A percentile compares a stretch with the other conserved stretches of the same genome.
phyloP scores from a whole-genome alignment of 2,797 vertebrate genomes.

The Ctenochaetus hawaiiensis region DNA sequence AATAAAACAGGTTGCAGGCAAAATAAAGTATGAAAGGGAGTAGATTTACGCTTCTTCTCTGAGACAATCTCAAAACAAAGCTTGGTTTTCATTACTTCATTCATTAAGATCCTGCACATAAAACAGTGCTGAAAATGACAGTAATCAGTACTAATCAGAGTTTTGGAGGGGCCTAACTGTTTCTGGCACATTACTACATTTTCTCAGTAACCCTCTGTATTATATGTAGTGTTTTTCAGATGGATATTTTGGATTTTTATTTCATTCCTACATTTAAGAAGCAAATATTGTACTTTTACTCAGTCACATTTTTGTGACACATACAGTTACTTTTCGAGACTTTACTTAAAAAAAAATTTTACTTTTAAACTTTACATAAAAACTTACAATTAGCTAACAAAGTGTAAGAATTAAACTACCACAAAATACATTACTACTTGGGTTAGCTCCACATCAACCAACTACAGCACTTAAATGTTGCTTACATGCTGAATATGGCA shows the following conservation, averaged over 20 bases:
- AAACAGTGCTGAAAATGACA: too few relatives aligned
- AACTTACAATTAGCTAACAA: background rate
- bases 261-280: too few relatives aligned
- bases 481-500: background rate
- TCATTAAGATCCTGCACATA: too few relatives aligned
- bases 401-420: background rate
- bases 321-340: background rate
- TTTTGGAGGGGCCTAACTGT: too few relatives aligned
- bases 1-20: background rate
- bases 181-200: too few relatives aligned
- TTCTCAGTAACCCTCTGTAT: too few relatives aligned
- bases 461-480: background rate
- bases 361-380: background rate
- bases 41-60: background rate
- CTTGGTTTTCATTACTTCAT: background rate
- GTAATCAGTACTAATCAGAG: too few relatives aligned
- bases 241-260: too few relatives aligned
- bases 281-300: too few relatives aligned
- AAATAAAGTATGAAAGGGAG: background rate
- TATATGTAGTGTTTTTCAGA: too few relatives aligned
- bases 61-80: background rate
- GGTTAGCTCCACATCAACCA: background rate
- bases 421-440: background rate
- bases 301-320: too few relatives aligned
- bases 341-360: too few relatives aligned